Evolutionary conservation across 2,888 invertebrate genomes (phyloP).

Genomic region (Platycheirus albimanus): DNA sequence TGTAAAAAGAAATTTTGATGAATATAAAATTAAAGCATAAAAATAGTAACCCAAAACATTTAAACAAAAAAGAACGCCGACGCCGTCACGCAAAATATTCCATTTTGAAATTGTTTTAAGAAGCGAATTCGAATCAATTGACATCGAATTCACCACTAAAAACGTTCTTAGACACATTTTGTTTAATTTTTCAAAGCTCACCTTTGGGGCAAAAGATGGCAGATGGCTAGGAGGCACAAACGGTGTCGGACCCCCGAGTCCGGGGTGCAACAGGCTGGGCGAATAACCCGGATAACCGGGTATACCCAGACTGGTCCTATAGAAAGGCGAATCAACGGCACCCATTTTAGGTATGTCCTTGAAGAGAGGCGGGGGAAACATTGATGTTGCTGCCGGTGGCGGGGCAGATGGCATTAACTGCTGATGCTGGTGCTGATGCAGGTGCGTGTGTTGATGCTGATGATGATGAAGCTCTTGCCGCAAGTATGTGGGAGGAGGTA

Average conservation of each 20-base stretch:
- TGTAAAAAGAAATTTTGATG: conserved; percentile 35
- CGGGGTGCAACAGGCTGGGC: conserved; percentile 90
- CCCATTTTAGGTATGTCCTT: conserved; percentile 95
- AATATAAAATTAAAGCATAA: conserved; percentile 55
- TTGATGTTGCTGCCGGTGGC: conserved; percentile 83
- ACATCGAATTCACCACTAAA: conserved; percentile 7
- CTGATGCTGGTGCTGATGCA: conserved; percentile 93
- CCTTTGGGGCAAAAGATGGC: conserved; percentile 94
- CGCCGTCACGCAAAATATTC: conserved; percentile 39
- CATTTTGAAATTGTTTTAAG: conserved; percentile 1
- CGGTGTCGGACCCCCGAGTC: conserved; percentile 90
- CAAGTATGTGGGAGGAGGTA: conserved; percentile 85
- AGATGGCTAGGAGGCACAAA: conserved; percentile 95
- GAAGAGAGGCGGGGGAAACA: conserved; percentile 88
- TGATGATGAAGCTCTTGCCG: conserved; percentile 96
- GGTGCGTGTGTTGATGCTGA: conserved; percentile 95
- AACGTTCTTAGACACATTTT: background rate
- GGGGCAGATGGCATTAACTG: conserved; percentile 88
- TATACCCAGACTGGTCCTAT: conserved; percentile 88
- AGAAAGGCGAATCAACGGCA: conserved; percentile 90
- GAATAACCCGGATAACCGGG: conserved; percentile 91
- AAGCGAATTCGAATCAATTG: conserved; percentile 13
- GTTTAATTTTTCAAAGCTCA: conserved; percentile 80
- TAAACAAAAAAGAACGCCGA: conserved; percentile 18
- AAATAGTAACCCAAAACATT: conserved; percentile 10